Base-by-base conservation (phyloP, 2,113 vertebrate species). In the Butorides virescens region DNA sequence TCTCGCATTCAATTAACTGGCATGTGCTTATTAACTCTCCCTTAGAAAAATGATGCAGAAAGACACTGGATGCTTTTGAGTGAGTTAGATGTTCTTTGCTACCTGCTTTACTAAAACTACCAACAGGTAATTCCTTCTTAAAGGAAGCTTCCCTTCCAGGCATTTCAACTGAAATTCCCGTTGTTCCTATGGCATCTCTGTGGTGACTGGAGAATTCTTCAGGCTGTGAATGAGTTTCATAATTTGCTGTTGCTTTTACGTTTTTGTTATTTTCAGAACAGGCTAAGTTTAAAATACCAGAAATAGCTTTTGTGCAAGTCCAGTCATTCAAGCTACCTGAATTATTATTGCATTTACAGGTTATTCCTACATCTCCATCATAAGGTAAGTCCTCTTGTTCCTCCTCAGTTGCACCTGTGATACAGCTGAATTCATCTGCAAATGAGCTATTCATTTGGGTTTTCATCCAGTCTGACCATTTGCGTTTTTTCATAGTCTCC, bases 331-430 rank as follows among this genome's bases (percentile, higher is more conserved):
- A 3, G 26, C 39, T 36, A 32, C 37, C 16, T 10, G 59, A 61
- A 22, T 70, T 50, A 25, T 36, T 34, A 30, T 11, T 63, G 39
- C n/a, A 56, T 56, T 73, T 71, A 50, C 37, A 61, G 39, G 32
- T 96, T 96, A 42, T 56, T 62, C 84, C 92, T 23, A 94, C 55
- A 11, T 94, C 92, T 13, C 87, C 97, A 86, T 99, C 98, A 26
- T 97, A 98, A 58, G 98, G 98, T n/a, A 99, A 96, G 11, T 99
- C 98, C 22, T 99, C 98, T 52, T 99, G 98, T 27, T 99, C 98
- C 75, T 98, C 98, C 20, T 98, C 98, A 36, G 98, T 99, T 46
- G 93, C 98, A 46, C 98, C 97, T 79, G 96, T 97, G 34, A 77
- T 56, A 72, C 97, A 97, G 46, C 95, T 92, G 21, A 76, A 18